Base-by-base conservation (phyloP, 2,888 invertebrate species). In the Agapostemon virescens region DNA sequence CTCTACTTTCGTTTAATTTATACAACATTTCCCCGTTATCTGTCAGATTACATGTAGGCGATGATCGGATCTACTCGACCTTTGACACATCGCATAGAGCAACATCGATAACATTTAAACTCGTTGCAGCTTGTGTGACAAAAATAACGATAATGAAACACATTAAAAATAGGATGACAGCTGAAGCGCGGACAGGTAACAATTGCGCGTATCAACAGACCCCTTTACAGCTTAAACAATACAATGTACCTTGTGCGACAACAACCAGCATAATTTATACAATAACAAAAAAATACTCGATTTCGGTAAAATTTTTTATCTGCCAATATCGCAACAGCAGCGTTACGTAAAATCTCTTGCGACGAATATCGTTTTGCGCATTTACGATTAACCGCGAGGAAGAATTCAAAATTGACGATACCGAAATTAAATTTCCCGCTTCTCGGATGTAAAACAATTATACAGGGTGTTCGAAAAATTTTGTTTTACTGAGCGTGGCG, bases 351-450 rank as follows among this genome's bases (percentile, higher is more conserved):
- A 69, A 20, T 7, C 26, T 7, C 1, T 69, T 30, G 7, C 0
- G 13, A 20, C 38, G 40, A 13, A 58, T 7, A 20, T n/a, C n/a
- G 20, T 38, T 20, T 58, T 0, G 15, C 17, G 4, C 13, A 26
- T 30, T 58, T 30, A 63, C 20, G 40, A 13, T 55, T n/a, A 33
- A 61, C 55, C 20, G 38, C 52, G 5, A 11, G 7, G 11, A 38
- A 2, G n/a, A 40, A 42, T 15, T 40, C n/a, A 7, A 23, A 61
- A 38, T 17, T 33, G 30, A 42, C 17, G 5, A n/a, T 11, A 26
- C 13, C 13, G 9, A 26, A 17, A 23, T 80, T 68, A 7, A 67
- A 82, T 17, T 81, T 73, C 73, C 77, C 82, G 81, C 81, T 49
- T 38, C 7, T 58, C 52, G 13, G 17, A 33, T 13, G 30, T 11